These are phyloP conservation scores for Megalonaias nervosa DNA, from an alignment of 1,140 invertebrate genomes.

Conservation along the genomic window DNA sequence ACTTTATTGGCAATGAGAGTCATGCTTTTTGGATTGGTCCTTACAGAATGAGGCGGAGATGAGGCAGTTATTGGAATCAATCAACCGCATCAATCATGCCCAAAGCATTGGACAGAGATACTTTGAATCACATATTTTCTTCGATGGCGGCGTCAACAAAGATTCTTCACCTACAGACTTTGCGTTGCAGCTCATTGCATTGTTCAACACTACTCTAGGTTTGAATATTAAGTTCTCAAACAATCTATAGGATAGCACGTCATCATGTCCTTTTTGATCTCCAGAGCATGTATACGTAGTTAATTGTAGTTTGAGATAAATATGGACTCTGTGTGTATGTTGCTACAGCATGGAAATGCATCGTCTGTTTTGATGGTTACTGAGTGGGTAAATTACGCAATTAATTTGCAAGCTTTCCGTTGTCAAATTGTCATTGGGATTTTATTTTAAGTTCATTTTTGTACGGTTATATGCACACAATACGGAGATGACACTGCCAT, in stretches of 20 bases:
- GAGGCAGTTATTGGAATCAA: slow-evolving; percentile 55
- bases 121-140: slow-evolving; percentile 61
- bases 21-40: too few relatives aligned
- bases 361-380: too few relatives aligned
- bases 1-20: too few relatives aligned
- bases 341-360: background rate
- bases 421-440: too few relatives aligned
- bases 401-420: background rate
- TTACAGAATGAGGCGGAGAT: slow-evolving; percentile 50
- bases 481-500: too few relatives aligned
- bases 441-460: too few relatives aligned
- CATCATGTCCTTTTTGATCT: background rate
- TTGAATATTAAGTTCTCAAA: background rate
- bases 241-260: too few relatives aligned
- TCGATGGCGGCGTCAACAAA: slow-evolving; percentile 52
- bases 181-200: slow-evolving; percentile 49
- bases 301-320: background rate
- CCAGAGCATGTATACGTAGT: too few relatives aligned
- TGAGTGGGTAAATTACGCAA: background rate
- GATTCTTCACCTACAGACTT: slow-evolving; percentile 54
- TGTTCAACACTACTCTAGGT: slow-evolving; percentile 53
- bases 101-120: slow-evolving; percentile 34
- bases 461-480: too few relatives aligned
- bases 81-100: slow-evolving; percentile 46
- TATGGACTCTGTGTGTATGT: background rate